Conservation (phyloP, 1,140 invertebrate genomes). For the Cryptotermes secundus region DNA sequence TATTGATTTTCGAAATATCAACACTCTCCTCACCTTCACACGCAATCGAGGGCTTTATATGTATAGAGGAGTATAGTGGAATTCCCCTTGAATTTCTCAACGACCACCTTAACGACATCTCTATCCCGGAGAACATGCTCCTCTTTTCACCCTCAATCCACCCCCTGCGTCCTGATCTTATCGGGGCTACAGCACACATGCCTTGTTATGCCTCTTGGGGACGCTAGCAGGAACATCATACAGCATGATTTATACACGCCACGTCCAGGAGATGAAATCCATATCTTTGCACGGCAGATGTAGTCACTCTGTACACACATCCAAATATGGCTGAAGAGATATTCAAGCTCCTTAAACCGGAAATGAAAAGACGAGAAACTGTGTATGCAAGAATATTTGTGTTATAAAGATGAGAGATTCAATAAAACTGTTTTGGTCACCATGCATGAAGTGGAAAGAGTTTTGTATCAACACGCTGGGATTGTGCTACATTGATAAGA, state of each 20-base stretch:
- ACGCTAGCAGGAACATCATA: background rate
- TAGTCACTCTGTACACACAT: background rate
- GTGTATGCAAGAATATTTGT: background rate
- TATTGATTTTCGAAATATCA: background rate
- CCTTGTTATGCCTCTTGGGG: background rate
- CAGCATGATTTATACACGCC: background rate
- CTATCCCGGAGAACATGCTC: background rate
- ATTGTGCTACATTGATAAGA: too few species aligned
- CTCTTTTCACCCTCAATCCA: conserved; percentile 6
- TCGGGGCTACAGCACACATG: background rate
- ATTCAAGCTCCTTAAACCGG: background rate
- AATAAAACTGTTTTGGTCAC: background rate
- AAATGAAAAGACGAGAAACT: background rate
- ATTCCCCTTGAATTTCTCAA: background rate
- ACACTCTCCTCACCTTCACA: background rate
- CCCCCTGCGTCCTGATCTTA: background rate
- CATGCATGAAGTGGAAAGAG: too few species aligned
- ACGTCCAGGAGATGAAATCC: background rate
- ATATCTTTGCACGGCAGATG: background rate
- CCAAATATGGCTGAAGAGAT: background rate
- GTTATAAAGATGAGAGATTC: background rate
- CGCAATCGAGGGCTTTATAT: background rate
- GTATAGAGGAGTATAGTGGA: background rate
- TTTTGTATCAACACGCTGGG: too few species aligned
- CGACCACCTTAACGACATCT: conserved; percentile 5